phyloP scores from a whole-genome alignment of 1,140 invertebrate species.

The Laodelphax striatellus region DNA sequence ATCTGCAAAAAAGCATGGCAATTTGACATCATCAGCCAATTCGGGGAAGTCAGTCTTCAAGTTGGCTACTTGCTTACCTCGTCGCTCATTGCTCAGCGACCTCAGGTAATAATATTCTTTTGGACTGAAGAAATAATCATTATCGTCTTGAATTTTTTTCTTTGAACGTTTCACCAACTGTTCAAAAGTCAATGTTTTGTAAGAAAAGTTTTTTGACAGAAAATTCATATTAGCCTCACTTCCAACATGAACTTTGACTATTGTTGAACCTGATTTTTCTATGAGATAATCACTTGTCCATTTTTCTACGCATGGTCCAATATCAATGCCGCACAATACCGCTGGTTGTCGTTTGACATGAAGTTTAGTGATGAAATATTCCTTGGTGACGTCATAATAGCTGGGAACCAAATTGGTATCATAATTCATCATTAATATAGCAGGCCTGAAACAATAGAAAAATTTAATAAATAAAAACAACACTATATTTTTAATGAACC shows the following conservation, averaged over 20 bases:
- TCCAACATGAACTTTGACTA: conserved; percentile 42
- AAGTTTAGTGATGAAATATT: conserved; percentile 1
- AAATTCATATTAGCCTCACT: conserved; percentile 37
- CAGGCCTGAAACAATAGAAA: too few relatives aligned
- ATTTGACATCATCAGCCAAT: conserved; percentile 35
- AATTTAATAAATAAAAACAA: too few relatives aligned
- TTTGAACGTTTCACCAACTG: conserved; percentile 35
- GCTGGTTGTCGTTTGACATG: conserved; percentile 4
- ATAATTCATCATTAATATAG: too few relatives aligned
- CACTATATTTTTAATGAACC: too few relatives aligned
- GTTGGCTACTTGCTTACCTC: conserved; percentile 40
- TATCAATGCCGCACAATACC: conserved; percentile 35
- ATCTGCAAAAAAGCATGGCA: conserved; percentile 35
- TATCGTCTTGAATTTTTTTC: conserved; percentile 18
- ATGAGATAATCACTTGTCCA: conserved; percentile 41
- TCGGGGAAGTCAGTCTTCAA: conserved; percentile 37
- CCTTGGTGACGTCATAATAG: conserved; percentile 1
- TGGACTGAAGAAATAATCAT: conserved; percentile 30
- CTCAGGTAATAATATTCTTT: conserved; percentile 43
- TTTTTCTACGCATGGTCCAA: conserved; percentile 36
- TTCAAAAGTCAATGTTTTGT: conserved; percentile 38
- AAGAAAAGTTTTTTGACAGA: conserved; percentile 43
- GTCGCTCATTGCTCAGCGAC: conserved; percentile 39
- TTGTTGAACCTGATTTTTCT: conserved; percentile 28
- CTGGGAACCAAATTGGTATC: neutral